Evolutionary conservation across 2,797 vertebrate genomes (phyloP), one percentile per base, ranked within the genome.

Genomic region (Linurgus olivaceus): DNA sequence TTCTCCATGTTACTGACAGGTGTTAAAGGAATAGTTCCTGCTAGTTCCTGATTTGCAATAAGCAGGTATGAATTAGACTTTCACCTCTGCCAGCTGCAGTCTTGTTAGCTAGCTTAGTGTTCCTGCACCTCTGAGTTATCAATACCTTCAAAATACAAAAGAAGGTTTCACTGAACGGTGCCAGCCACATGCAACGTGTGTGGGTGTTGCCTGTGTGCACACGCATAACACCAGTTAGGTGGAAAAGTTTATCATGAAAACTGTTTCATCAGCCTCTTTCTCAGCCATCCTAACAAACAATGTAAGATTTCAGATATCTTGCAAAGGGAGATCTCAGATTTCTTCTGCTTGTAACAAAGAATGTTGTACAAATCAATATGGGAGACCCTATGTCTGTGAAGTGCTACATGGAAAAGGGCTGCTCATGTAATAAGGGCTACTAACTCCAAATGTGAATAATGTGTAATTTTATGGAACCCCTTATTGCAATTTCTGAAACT

Each of bases 1-100:
- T 88, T 54, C 19, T 67, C 66, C 10, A 1, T 50, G 17, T 67
- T 88, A 57, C 73, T 67, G 58, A 35, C 68, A 74, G 35, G 3
- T 48, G 26, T 54, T 88, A 62, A 92, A 94, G 57, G 44, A 88
- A n/a, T 61, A 79, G 79, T 73, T 87, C 75, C 25, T 91, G 62
- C 63, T 87, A 42, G 58, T 50, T 86, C 37, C 79, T 84, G 57
- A 57, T 93, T 68, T 86, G 61, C 3, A 3, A 90, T 76, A 52
- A 94, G 61, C 50, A 88, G 61, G 17, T 84, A 40, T 59, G 68
- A 86, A 68, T 93, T 59, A 88, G 57, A 84, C 42, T 59, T 86
- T 61, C 29, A 33, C n/a, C 73, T 90, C 61, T 81, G 62, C 35
- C 58, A 7, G 0, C 37, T 90, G 40, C 82, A 86, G 55, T 38